Base-by-base conservation (phyloP, 2,888 invertebrate genomes). In the Cremastinae sp. region DNA sequence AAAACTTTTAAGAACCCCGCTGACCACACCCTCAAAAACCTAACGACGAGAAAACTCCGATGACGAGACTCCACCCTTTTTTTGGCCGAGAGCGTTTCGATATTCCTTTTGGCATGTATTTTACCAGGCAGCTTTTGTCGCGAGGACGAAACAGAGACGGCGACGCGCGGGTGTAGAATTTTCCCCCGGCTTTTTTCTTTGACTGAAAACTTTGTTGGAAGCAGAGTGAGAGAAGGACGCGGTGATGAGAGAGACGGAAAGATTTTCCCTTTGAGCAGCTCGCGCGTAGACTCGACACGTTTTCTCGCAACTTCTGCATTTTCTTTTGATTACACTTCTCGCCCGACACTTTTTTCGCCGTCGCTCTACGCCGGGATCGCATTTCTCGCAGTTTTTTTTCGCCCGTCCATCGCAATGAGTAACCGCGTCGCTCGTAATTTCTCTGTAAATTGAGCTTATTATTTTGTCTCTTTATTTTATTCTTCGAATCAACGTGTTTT, bases 301-400 rank as follows among this genome's bases (percentile, higher is more conserved):
- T 61, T 47, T 58, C 65, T 53, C 47, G 18, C 51, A 51, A 59
- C 58, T 74, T 28, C 61, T 12, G 59, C 59, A 59, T 71, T 78
- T 74, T 78, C 62, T 71, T 28, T 74, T 70, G 41, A 78, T 71
- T 75, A 75, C 64, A 59, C 58, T 54, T 53, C 64, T 66, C 56
- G n/a, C n/a, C 47, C 65, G n/a, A 43, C 41, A 9, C 36, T 47
- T 61, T 71, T 71, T 56, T 18, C 53, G 28, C 47, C 38, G 54
- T 72, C 36, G 58, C n/a, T n/a, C n/a, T 72, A 72, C 62, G 4
- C 22, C 36, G 62, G 43, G 56, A 62, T 58, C 49, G 8, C 10
- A 10, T 38, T 49, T 8, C 16, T 58, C 9, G 56, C 47, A 43
- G 41, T 20, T 61, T 49, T 41, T 20, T 28, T 43, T 16, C 16